These are phyloP conservation scores for Eubasilissa regina DNA, from an alignment of 1,140 invertebrate genomes.

Conservation along the genomic window DNA sequence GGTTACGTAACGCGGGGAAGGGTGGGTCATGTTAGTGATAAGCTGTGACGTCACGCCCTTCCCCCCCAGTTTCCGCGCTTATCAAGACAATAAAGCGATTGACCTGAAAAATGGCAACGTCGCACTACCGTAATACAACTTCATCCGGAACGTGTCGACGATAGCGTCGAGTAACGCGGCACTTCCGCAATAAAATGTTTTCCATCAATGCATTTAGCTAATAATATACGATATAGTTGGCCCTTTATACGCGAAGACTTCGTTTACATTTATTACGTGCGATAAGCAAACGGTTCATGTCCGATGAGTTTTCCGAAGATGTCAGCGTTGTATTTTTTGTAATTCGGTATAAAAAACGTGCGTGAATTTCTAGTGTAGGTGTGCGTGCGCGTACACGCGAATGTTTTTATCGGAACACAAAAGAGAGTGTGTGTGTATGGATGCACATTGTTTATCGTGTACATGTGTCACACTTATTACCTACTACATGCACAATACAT, in stretches of 20 bases:
- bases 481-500: no score
- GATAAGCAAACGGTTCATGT: neutral
- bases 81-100: conserved; percentile 42
- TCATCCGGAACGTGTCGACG: neutral
- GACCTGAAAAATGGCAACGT: conserved; percentile 42
- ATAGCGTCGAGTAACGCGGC: neutral
- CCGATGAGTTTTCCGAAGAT: conserved; percentile 17
- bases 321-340: neutral
- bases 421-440: neutral
- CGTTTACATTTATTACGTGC: neutral
- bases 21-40: conserved; percentile 33
- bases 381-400: neutral
- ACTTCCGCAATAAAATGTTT: neutral
- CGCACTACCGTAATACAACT: conserved; percentile 19
- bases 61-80: conserved; percentile 1
- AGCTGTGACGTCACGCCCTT: conserved; percentile 42
- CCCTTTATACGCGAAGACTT: conserved; percentile 10
- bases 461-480: neutral
- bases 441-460: conserved; percentile 10
- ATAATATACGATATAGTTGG: neutral
- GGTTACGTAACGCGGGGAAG: conserved; percentile 22
- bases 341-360: neutral
- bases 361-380: conserved; percentile 8
- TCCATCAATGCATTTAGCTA: neutral
- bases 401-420: neutral